A percentile compares a stretch with the other conserved stretches of the same genome.
Conservation (phyloP, 2,888 invertebrate species). For the Venusia cambrica region DNA sequence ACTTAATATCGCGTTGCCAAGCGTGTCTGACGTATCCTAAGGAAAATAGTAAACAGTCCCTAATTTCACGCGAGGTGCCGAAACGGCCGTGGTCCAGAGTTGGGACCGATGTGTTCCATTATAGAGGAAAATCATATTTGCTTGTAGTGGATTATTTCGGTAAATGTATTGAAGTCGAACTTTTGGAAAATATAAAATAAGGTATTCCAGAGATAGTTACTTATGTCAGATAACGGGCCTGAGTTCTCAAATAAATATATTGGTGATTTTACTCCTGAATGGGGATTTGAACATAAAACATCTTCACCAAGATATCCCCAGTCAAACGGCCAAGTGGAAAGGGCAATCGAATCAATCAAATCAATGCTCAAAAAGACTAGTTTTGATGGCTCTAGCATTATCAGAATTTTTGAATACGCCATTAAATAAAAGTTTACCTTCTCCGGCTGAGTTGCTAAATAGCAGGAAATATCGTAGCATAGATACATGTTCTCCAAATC, state of each 20-base stretch:
- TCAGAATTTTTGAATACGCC: conserved; percentile 11
- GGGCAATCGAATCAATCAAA: conserved; percentile 24
- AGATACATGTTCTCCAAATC: conserved; percentile 3
- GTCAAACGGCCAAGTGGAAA: conserved; percentile 24
- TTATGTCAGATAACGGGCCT: conserved; percentile 24
- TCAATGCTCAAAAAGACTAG: conserved; percentile 23
- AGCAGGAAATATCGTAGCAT: conserved; percentile 2
- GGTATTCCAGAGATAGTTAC: conserved; percentile 25
- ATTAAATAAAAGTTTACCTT: conserved; percentile 2
- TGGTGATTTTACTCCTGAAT: conserved; percentile 15
- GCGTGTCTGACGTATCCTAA: conserved; percentile 21
- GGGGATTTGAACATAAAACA: conserved; percentile 22
- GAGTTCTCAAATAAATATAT: conserved; percentile 20
- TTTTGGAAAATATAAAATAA: conserved; percentile 5
- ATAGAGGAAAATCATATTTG: conserved; percentile 11
- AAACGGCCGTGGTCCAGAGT: conserved; percentile 21
- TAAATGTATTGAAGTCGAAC: conserved; percentile 21
- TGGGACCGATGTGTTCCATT: conserved; percentile 15
- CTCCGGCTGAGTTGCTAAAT: conserved; percentile 11
- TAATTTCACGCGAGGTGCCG: conserved; percentile 17
- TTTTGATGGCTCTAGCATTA: conserved; percentile 2
- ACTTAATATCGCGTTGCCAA: conserved; percentile 23
- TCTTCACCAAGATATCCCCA: conserved; percentile 26
- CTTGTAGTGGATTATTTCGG: conserved; percentile 21
- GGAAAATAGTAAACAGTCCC: conserved; percentile 1